phyloP scores from a whole-genome alignment of 2,797 vertebrate species.

The Eupleurogrammus muticus region DNA sequence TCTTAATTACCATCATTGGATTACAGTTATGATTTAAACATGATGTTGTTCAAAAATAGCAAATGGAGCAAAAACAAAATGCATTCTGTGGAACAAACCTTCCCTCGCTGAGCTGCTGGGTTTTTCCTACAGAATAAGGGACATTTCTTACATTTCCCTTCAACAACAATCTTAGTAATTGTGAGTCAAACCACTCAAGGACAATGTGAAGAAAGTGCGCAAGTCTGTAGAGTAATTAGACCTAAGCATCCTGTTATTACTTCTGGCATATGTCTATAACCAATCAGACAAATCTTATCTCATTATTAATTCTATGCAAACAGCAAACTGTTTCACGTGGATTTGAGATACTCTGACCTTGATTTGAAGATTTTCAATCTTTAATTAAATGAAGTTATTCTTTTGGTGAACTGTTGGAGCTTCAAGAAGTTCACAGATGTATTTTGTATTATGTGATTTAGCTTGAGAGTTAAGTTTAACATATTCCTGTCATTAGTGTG shows the following conservation, averaged over 20 bases:
- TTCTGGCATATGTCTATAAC: conserved; percentile 42
- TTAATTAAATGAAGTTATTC: conserved; percentile 34
- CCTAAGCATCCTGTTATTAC: conserved; percentile 62
- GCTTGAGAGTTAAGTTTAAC: background rate
- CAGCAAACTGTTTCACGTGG: conserved; percentile 50
- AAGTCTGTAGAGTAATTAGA: conserved; percentile 63
- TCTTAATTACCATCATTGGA: conserved; percentile 55
- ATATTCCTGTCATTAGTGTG: conserved; percentile 13
- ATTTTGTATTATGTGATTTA: background rate
- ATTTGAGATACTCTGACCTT: conserved; percentile 51
- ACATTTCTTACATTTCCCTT: conserved; percentile 57
- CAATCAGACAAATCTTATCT: conserved; percentile 58
- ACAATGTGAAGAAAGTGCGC: conserved; percentile 64
- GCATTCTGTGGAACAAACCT: conserved; percentile 51
- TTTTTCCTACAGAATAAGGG: conserved; percentile 67
- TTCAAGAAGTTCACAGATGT: background rate
- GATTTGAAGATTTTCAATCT: conserved; percentile 43
- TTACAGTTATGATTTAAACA: conserved; percentile 54
- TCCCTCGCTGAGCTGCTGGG: conserved; percentile 46
- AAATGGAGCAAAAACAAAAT: conserved; percentile 43
- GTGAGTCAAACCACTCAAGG: conserved; percentile 69
- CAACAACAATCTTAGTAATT: conserved; percentile 72
- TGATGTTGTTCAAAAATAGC: conserved; percentile 36
- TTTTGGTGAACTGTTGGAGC: conserved; percentile 8
- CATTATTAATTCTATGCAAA: conserved; percentile 53